Conservation (phyloP, 2,113 vertebrate genomes). For the Cynocephalus volans region DNA sequence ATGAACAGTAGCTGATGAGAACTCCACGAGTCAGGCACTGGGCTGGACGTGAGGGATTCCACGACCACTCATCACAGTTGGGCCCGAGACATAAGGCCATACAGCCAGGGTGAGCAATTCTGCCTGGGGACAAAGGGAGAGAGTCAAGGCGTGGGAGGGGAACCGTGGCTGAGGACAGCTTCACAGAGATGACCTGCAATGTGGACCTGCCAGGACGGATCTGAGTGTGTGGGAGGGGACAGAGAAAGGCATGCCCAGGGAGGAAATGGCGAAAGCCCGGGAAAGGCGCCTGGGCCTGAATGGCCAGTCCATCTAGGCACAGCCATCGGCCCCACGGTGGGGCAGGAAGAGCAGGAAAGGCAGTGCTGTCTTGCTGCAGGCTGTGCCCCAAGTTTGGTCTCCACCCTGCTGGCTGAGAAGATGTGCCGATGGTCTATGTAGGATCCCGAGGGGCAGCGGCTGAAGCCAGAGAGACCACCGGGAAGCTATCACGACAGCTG, state of each 20-base stretch:
- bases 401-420: background rate
- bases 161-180: background rate
- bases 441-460: accelerated
- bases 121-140: background rate
- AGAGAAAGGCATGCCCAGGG: background rate
- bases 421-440: accelerated
- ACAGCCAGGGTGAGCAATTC: background rate
- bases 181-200: background rate
- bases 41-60: background rate
- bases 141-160: accelerated
- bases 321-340: background rate
- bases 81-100: background rate
- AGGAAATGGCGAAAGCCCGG: background rate
- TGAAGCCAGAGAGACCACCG: background rate
- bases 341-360: constrained; percentile 33
- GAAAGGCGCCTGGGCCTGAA: background rate
- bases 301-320: background rate
- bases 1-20: background rate
- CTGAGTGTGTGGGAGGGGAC: background rate
- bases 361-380: background rate
- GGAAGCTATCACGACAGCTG: background rate
- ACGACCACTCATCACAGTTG: accelerated
- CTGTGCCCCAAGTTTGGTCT: background rate
- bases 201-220: background rate
- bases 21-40: accelerated